These are phyloP conservation scores for Platyrinchus mystaceus DNA, from an alignment of 2,797 vertebrate species.

Conservation along the genomic window DNA sequence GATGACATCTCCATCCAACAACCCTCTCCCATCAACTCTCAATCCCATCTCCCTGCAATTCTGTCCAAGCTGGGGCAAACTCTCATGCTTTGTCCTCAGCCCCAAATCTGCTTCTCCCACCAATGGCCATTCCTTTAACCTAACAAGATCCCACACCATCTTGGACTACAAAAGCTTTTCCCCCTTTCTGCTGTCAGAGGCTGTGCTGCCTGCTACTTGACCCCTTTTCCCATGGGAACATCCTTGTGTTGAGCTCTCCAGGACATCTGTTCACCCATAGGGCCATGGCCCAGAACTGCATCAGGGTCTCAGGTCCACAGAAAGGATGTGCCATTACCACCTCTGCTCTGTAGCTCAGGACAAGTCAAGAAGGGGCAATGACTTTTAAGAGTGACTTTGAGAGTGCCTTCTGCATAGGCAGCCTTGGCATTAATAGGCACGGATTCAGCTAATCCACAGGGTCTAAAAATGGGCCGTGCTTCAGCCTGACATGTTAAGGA, in stretches of 20 bases:
- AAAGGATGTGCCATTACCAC: background rate
- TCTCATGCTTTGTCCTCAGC: background rate
- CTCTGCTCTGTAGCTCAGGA: background rate
- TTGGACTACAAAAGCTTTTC: background rate
- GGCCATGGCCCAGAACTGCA: background rate
- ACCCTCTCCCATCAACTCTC: background rate
- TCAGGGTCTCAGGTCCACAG: background rate
- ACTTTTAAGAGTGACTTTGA: background rate
- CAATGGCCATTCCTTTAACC: background rate
- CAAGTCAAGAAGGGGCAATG: background rate
- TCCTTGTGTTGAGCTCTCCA: background rate
- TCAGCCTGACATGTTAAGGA: background rate
- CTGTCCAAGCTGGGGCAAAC: background rate
- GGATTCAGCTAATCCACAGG: background rate
- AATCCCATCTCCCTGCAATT: background rate
- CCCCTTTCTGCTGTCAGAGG: background rate
- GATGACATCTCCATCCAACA: background rate
- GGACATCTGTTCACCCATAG: background rate
- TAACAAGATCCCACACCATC: background rate
- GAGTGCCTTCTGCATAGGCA: background rate
- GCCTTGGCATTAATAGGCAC: background rate
- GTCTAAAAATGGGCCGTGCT: background rate
- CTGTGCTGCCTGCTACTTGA: background rate
- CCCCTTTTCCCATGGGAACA: background rate
- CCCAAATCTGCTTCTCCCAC: background rate